Percentiles rank a stretch among this genome's conserved stretches.
Evolutionary conservation across 2,113 vertebrate species (phyloP).

Genomic region (Albula glossodonta): DNA sequence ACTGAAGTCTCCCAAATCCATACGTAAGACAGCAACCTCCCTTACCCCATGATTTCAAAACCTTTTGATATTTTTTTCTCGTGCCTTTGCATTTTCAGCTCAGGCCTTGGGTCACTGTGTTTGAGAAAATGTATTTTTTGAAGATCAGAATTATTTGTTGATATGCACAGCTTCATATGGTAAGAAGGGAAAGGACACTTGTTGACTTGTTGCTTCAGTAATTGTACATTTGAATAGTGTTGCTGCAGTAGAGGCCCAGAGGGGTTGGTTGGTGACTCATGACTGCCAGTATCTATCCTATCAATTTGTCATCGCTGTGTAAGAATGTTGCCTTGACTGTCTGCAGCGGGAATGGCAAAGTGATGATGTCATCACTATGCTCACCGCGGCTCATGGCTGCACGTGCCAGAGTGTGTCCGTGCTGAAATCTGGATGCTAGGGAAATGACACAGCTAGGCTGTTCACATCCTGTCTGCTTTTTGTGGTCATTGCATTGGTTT

Average conservation of each 20-base stretch:
- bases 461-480: background rate
- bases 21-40: slow-evolving; percentile 74
- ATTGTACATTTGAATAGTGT: background rate
- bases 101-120: background rate
- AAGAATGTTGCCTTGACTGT: background rate
- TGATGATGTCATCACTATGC: background rate
- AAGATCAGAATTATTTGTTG: background rate
- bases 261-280: too few relatives aligned
- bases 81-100: background rate
- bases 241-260: background rate
- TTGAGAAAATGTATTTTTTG: background rate
- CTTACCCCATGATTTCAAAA: background rate
- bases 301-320: background rate
- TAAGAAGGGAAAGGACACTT: too few relatives aligned
- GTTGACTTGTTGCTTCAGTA: background rate
- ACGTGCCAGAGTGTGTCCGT: background rate
- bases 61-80: background rate
- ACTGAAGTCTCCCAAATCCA: slow-evolving; percentile 83
- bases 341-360: background rate
- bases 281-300: background rate
- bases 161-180: too few relatives aligned
- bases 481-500: background rate
- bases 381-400: background rate
- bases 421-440: too few relatives aligned
- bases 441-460: background rate